Percentiles rank a stretch among this genome's conserved stretches.
These are phyloP conservation scores for Steinernema scapterisci DNA, from an alignment of 2,888 invertebrate species.

Conservation along the genomic window DNA sequence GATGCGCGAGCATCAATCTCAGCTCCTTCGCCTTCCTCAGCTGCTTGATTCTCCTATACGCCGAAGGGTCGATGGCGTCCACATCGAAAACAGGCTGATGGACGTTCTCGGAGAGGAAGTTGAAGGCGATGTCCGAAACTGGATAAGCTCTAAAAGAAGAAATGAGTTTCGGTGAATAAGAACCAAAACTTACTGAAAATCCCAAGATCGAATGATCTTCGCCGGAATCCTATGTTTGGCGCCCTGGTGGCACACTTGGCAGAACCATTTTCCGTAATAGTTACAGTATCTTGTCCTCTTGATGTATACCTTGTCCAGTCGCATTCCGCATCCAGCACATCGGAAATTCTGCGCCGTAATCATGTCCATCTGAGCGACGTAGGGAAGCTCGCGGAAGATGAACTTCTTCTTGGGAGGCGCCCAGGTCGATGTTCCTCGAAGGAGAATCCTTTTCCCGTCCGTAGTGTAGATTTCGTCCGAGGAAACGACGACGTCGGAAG, in stretches of 20 bases:
- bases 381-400: constrained; percentile 45
- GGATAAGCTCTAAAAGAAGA: constrained; percentile 74
- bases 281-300: constrained; percentile 75
- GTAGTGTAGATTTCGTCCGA: constrained; percentile 38
- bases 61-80: constrained; percentile 73
- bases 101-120: constrained; percentile 79
- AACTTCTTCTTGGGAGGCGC: constrained; percentile 47
- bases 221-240: constrained; percentile 72
- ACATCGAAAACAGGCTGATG: constrained; percentile 80
- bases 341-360: constrained; percentile 78
- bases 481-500: constrained; percentile 29
- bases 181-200: constrained; percentile 22
- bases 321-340: constrained; percentile 85
- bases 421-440: constrained; percentile 40
- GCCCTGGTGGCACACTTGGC: constrained; percentile 83
- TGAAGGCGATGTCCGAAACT: constrained; percentile 82
- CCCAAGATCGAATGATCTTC: background rate
- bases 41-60: constrained; percentile 75
- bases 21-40: constrained; percentile 74
- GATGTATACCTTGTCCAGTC: constrained; percentile 76
- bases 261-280: constrained; percentile 83
- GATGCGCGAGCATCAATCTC: constrained; percentile 76
- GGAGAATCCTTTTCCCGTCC: constrained; percentile 39
- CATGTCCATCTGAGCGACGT: constrained; percentile 4
- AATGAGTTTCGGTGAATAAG: background rate